Base-by-base conservation (phyloP, 2,888 invertebrate species). In the Gisinianus flammeolus region DNA sequence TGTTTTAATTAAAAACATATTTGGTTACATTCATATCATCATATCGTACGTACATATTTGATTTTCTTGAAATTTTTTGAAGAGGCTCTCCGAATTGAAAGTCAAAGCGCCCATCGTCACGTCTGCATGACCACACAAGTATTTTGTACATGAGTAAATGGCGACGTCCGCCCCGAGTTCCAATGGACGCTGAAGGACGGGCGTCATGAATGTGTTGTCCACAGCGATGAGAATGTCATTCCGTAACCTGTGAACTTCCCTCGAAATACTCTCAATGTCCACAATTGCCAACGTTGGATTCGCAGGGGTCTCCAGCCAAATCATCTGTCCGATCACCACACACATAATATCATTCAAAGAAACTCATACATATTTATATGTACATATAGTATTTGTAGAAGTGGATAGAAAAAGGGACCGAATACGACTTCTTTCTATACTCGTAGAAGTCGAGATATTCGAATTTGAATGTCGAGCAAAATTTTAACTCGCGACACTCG, bases 291-390 rank as follows among this genome's bases (percentile, higher is more conserved):
- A 85, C 22, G 89, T 88, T n/a, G 91, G 91, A 85, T 91, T 91
- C 8, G 90, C 90, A 0, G 91, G 91, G 0, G 90, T 89, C 85
- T 91, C 91, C 71, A 91, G 86, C 91, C 90, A 91, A 30, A 91
- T 87, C 87, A 91, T 78, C 83, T 81, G 76, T 69, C 67, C 31
- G 26, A 62, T n/a, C 12, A 69, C 22, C 16, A 28, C 22, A 64
- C 4, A 28, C 64, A 64, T 22, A 16, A 64, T 19, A 24, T 62
- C n/a, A 62, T 62, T 16, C 30, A 67, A 22, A 24, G 24, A 35
- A 76, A 33, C 10, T n/a, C n/a, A n/a, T n/a, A n/a, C n/a, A n/a
- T n/a, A n/a, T n/a, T n/a, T n/a, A n/a, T n/a, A n/a, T n/a, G n/a
- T n/a, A n/a, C n/a, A n/a, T n/a, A n/a, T n/a, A n/a, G n/a, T n/a